Percentiles rank a stretch among this genome's conserved stretches.
phyloP scores from a whole-genome alignment of 2,113 vertebrate species.

The Piprites chloris region DNA sequence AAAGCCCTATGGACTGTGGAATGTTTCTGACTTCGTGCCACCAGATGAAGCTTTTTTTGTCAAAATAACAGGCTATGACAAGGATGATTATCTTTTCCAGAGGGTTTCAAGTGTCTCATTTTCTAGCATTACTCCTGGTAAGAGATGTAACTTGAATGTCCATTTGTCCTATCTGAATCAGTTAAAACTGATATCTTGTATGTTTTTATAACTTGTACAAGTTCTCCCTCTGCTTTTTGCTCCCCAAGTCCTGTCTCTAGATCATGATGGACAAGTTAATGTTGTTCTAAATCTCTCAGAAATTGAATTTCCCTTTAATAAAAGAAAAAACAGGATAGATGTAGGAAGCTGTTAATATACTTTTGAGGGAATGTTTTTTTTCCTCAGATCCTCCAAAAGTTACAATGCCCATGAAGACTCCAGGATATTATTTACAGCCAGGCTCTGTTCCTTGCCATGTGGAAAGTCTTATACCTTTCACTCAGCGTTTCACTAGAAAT shows the following conservation, averaged over 20 bases:
- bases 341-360: not conserved
- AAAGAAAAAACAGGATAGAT: not conserved
- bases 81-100: slow-evolving; percentile 87
- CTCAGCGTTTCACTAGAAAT: slow-evolving; percentile 84
- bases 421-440: slow-evolving; percentile 90
- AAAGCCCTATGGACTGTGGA: slow-evolving; percentile 88
- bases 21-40: slow-evolving; percentile 93
- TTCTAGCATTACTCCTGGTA: slow-evolving; percentile 90
- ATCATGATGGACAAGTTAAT: not conserved
- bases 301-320: not conserved
- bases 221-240: not conserved
- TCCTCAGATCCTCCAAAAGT: slow-evolving; percentile 84
- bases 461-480: slow-evolving; percentile 92
- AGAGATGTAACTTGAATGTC: slow-evolving; percentile 27
- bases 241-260: not conserved
- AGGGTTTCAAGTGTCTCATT: slow-evolving; percentile 95
- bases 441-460: slow-evolving; percentile 82
- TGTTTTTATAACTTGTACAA: not conserved
- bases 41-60: slow-evolving; percentile 94
- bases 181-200: not conserved
- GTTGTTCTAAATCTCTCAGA: not conserved
- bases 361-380: not conserved
- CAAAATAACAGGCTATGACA: slow-evolving; percentile 89
- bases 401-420: slow-evolving; percentile 83
- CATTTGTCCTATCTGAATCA: not conserved